A percentile compares a stretch with the other conserved stretches of the same genome.
Evolutionary conservation across 1,140 invertebrate species (phyloP).

Genomic region (Diabrotica undecimpunctata): DNA sequence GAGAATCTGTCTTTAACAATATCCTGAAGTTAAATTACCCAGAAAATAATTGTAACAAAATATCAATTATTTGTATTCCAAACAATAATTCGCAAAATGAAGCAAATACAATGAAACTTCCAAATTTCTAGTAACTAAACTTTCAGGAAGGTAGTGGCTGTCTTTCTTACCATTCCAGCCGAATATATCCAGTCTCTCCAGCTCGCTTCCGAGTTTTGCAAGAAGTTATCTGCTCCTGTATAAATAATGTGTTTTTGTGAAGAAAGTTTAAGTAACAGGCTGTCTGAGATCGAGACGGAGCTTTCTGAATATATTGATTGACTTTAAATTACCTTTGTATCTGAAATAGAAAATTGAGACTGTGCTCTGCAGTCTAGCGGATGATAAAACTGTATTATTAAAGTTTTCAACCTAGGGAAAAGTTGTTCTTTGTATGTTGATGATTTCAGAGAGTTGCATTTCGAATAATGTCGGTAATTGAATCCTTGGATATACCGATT

Average conservation of each 20-base stretch:
- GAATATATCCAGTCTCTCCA: background rate
- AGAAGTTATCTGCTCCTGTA: conserved; percentile 2
- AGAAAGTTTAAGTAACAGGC: background rate
- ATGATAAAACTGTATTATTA: conserved; percentile 3
- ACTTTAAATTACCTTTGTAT: conserved; percentile 3
- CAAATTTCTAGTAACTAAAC: background rate
- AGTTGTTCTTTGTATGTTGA: conserved; percentile 2
- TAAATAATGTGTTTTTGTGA: conserved; percentile 3
- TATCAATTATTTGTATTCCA: too few species aligned
- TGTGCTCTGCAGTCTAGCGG: background rate
- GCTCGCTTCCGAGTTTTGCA: background rate
- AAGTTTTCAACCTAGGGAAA: background rate
- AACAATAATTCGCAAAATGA: too few species aligned
- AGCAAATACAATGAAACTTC: too few species aligned
- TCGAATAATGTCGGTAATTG: conserved; percentile 2
- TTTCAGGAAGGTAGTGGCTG: background rate
- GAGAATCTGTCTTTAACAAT: too few species aligned
- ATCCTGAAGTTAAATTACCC: too few species aligned
- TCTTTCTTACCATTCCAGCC: background rate
- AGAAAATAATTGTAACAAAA: too few species aligned
- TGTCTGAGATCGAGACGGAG: background rate
- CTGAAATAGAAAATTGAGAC: conserved; percentile 2
- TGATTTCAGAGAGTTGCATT: background rate
- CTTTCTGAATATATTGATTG: background rate
- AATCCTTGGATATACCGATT: background rate